Base-by-base conservation (phyloP, 1,140 invertebrate species). In the Drosophila nigromelanica region DNA sequence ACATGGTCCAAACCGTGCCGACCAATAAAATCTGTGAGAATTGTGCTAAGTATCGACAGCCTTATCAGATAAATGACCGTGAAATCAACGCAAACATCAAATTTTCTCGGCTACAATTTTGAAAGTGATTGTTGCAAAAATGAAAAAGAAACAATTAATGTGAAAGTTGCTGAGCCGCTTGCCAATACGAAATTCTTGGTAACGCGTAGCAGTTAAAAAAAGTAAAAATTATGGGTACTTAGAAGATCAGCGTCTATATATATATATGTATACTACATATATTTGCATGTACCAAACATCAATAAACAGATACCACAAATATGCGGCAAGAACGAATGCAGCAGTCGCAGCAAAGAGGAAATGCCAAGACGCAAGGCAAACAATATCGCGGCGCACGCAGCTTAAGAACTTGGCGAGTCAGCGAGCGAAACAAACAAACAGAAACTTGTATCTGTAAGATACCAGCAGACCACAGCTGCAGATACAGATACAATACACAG, bases 391-490 rank as follows among this genome's bases (percentile, higher is more conserved):
- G 61, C 69, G 30, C 42, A 66, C 60, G 61, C 54, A 45, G 54
- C 35, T 42, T 39, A 68, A 78, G 75, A 82, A 83, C 76, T 55
- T 43, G 64, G 50, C 76, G 50, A 67, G 73, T 58, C 78, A 79
- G 78, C 67, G 83, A 89, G 77, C 81, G 79, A 82, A 82, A 82
- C 82, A 89, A 79, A 87, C 72, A 86, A 81, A 86, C 81, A 79
- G 78, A 73, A 80, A 85, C 78, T 78, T 62, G 79, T 82, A 82
- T 82, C 79, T 78, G 60, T 78, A 73, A 87, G 72, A 87, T 78
- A 86, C 74, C 73, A 85, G 73, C 64, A 64, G 61, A 62, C 55
- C 7, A 66, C 76, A 78, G 69, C 58, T 37, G 55, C 45, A 83
- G 43, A 74, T 45, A 69, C 40, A 78, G 45, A 67, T 24, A 67